Conservation (phyloP, 35 echinoderm and acorn worm genomes). For the Apostichopus japonicus region DNA sequence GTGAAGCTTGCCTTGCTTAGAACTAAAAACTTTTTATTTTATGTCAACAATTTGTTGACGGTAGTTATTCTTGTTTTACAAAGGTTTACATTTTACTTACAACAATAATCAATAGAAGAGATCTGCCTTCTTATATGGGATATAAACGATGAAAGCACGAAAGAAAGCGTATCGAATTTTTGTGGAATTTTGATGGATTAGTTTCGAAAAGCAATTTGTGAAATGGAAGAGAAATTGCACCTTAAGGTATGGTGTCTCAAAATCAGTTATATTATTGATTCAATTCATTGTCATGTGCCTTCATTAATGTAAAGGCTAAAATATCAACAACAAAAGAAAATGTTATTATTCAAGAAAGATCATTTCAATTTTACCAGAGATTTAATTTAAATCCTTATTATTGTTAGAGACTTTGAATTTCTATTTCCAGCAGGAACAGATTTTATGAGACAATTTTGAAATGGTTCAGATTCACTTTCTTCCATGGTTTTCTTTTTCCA, state of each 20-base stretch:
- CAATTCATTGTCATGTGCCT: neutral
- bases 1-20: too few relatives aligned
- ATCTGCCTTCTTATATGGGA: too few relatives aligned
- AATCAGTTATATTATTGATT: neutral
- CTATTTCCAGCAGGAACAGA: neutral
- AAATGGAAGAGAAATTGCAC: neutral
- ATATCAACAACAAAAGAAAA: neutral
- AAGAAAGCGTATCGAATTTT: neutral
- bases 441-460: neutral
- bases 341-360: neutral
- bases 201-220: neutral
- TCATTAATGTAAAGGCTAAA: conserved; percentile 1
- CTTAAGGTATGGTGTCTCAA: neutral
- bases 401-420: conserved; percentile 1
- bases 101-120: too few relatives aligned
- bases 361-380: neutral
- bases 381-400: neutral
- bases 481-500: neutral
- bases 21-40: too few relatives aligned
- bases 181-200: neutral
- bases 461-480: neutral
- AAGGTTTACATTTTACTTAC: too few relatives aligned
- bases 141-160: too few relatives aligned
- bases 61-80: too few relatives aligned
- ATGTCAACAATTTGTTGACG: too few relatives aligned